A percentile compares a stretch with the other conserved stretches of the same genome.
Evolutionary conservation across 2,888 invertebrate genomes (phyloP).

Genomic region (Pyrrhosoma nymphula): DNA sequence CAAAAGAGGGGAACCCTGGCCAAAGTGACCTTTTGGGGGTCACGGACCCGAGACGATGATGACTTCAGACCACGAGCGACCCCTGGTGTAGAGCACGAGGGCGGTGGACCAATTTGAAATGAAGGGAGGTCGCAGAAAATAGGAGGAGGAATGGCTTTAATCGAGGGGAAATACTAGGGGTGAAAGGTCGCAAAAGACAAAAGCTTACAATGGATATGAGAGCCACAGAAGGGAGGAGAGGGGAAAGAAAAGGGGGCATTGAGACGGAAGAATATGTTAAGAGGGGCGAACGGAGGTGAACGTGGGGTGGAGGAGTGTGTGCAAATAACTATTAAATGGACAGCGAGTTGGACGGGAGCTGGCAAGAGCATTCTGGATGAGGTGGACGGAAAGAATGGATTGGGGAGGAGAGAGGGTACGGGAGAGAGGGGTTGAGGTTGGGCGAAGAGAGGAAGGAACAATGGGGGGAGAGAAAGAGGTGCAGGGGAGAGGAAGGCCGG

Average conservation of each 20-base stretch:
- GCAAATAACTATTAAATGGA: slow-evolving; percentile 4
- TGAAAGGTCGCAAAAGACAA: background rate
- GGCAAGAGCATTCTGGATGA: background rate
- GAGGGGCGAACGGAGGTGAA: background rate
- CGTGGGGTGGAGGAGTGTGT: background rate
- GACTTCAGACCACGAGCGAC: background rate
- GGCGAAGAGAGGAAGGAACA: background rate
- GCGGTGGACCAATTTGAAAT: background rate
- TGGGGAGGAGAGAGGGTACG: background rate
- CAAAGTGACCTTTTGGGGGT: background rate
- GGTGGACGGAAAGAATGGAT: background rate
- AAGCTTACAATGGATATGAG: background rate
- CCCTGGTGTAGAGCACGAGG: background rate
- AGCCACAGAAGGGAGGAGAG: background rate
- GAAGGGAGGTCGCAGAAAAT: background rate
- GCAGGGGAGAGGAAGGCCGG: background rate
- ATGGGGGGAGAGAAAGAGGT: background rate
- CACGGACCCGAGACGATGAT: background rate
- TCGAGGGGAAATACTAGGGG: background rate
- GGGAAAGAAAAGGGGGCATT: background rate
- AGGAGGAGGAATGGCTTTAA: background rate
- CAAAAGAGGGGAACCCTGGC: no score
- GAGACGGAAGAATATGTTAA: background rate
- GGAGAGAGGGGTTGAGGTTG: background rate
- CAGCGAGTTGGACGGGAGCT: background rate